A percentile compares a stretch with the other conserved stretches of the same genome.
These are phyloP conservation scores for Acrossocheilus fasciatus DNA, from an alignment of 2,797 vertebrate species.

Conservation along the genomic window DNA sequence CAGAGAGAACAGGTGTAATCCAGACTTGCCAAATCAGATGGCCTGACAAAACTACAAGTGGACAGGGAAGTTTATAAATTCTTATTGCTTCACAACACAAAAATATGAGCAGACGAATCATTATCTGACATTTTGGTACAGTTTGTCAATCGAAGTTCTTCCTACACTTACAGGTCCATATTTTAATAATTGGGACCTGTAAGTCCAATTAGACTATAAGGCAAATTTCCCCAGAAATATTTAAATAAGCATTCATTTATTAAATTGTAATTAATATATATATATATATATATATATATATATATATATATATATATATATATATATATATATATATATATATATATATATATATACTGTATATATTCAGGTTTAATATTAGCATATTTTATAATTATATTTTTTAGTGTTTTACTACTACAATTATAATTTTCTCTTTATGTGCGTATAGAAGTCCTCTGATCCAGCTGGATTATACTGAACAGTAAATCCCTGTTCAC, in stretches of 20 bases:
- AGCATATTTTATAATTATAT: background rate
- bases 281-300: background rate
- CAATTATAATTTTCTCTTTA: background rate
- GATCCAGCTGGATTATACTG: conserved; percentile 67
- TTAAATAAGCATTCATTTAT: background rate
- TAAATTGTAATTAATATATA: background rate
- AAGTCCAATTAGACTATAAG: background rate
- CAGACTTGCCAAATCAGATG: conserved; percentile 10
- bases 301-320: background rate
- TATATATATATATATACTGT: background rate
- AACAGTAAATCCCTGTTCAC: conserved; percentile 65
- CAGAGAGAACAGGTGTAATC: conserved; percentile 21
- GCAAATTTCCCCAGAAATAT: background rate
- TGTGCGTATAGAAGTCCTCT: conserved; percentile 32
- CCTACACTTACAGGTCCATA: background rate
- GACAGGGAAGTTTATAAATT: background rate
- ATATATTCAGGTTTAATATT: background rate
- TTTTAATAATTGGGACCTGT: background rate
- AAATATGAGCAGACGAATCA: background rate
- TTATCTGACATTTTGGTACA: too few species aligned
- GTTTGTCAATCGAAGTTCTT: background rate
- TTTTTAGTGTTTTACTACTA: background rate
- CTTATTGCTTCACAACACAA: background rate
- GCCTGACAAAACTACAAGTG: background rate
- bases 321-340: too few species aligned